A percentile compares a stretch with the other conserved stretches of the same genome.
Evolutionary conservation across 1,140 invertebrate genomes (phyloP).

Genomic region (Delia radicum): DNA sequence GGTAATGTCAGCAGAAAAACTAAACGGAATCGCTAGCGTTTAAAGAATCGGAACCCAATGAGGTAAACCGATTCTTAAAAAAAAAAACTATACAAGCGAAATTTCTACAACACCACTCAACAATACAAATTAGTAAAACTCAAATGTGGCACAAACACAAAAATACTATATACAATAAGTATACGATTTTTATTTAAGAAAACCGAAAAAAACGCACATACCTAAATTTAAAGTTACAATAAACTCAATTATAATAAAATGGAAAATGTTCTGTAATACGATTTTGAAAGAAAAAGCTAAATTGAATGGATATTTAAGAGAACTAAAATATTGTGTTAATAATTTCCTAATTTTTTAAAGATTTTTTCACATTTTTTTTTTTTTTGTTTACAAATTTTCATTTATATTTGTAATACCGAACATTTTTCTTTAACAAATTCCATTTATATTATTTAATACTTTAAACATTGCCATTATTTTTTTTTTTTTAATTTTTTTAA

Average conservation of each 20-base stretch:
- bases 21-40: conserved; percentile 55
- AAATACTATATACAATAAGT: neutral
- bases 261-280: too few relatives aligned
- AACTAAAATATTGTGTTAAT: too few relatives aligned
- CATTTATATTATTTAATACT: neutral
- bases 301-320: too few relatives aligned
- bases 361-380: too few relatives aligned
- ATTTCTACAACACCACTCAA: neutral
- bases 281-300: too few relatives aligned
- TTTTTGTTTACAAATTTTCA: too few relatives aligned
- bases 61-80: conserved; percentile 51
- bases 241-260: neutral
- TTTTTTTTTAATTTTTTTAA: neutral
- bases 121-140: neutral
- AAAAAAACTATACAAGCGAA: neutral
- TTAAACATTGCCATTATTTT: neutral
- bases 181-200: neutral
- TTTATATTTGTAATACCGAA: too few relatives aligned
- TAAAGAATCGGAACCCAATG: conserved; percentile 54
- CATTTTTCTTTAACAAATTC: neutral
- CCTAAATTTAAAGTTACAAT: too few relatives aligned
- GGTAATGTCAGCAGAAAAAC: conserved; percentile 55
- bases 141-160: neutral
- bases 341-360: too few relatives aligned
- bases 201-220: neutral